phyloP scores from a whole-genome alignment of 2,888 invertebrate species.

The Tetragnatha montana region DNA sequence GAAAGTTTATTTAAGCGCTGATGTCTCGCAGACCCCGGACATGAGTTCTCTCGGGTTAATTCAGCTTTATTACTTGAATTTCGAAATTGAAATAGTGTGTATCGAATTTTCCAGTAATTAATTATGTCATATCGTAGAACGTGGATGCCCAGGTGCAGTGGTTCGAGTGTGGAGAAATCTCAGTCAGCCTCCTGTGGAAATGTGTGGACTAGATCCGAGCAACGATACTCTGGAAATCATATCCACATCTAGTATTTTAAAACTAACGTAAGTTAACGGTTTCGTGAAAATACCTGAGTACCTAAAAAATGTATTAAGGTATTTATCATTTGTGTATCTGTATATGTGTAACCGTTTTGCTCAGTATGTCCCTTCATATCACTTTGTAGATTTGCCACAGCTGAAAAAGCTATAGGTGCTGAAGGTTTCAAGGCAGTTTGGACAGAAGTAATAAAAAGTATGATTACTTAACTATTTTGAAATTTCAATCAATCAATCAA shows the following conservation, averaged over 20 bases:
- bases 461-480: neutral
- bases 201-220: slow-evolving; percentile 89
- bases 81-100: no score
- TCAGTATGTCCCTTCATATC: neutral
- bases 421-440: slow-evolving; percentile 94
- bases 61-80: no score
- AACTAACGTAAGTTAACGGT: slow-evolving; percentile 71
- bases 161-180: slow-evolving; percentile 91
- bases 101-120: no score
- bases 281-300: no score
- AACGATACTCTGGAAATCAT: slow-evolving; percentile 73
- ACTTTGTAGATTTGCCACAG: slow-evolving; percentile 84
- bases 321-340: neutral
- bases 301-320: neutral
- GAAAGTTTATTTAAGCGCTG: no score
- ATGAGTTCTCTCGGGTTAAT: no score
- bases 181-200: slow-evolving; percentile 87
- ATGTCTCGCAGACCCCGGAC: no score
- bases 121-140: slow-evolving; percentile 6
- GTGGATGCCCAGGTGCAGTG: slow-evolving; percentile 94
- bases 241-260: slow-evolving; percentile 71
- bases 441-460: slow-evolving; percentile 83
- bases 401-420: slow-evolving; percentile 95
- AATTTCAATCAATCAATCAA: no score
- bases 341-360: neutral